Evolutionary conservation across 53 echinoderm and acorn worm species (phyloP).

Genomic region (Hippasteria phrygiana): DNA sequence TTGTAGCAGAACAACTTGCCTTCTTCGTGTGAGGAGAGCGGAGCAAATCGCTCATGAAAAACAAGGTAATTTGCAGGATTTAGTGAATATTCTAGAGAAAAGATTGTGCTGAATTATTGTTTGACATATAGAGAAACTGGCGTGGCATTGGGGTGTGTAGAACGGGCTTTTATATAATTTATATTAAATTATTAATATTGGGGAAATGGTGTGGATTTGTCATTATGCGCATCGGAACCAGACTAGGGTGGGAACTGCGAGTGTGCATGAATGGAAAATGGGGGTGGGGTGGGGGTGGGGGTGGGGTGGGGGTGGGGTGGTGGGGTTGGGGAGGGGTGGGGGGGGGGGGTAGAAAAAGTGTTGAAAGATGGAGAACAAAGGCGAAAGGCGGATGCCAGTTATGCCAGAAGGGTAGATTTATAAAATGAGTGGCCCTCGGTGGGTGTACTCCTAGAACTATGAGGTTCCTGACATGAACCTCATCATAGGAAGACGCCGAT

Average conservation of each 20-base stretch:
- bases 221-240: too few relatives aligned
- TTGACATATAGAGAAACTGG: neutral
- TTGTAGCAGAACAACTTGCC: slow-evolving; percentile 4
- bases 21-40: neutral
- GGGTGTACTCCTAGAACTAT: too few relatives aligned
- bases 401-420: too few relatives aligned
- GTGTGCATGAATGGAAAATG: too few relatives aligned
- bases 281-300: neutral
- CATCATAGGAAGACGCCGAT: too few relatives aligned
- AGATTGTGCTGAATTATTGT: neutral
- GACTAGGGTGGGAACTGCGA: too few relatives aligned
- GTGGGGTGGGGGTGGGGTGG: neutral
- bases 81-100: neutral
- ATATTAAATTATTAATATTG: neutral
- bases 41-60: slow-evolving; percentile 22
- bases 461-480: too few relatives aligned
- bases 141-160: neutral
- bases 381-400: too few relatives aligned
- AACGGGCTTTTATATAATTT: neutral
- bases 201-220: too few relatives aligned
- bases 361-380: neutral
- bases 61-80: slow-evolving; percentile 44
- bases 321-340: neutral
- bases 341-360: neutral
- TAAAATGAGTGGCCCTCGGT: too few relatives aligned